Evolutionary conservation across 2,888 invertebrate genomes (phyloP), one percentile per base, ranked within the genome.

Genomic region (Chesias legatella): DNA sequence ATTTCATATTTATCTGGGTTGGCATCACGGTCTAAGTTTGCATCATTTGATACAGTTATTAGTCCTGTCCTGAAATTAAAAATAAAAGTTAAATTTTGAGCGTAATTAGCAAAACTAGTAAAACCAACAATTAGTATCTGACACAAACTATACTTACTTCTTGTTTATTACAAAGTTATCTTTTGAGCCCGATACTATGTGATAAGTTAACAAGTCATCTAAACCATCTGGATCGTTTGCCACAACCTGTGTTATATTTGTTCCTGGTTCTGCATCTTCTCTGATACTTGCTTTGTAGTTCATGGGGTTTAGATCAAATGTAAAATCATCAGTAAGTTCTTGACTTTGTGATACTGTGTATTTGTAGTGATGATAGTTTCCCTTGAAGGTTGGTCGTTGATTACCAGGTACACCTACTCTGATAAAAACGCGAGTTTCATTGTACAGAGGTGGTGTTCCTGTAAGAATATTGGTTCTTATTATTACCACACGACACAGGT

Each of bases 151-250:
- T 23, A 59, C 89, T 82, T 77, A 93, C 93, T 88, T 90, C 59
- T 92, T 89, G 72, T 95, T 90, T 13, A 95, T 93, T 6, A 91
- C 86, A 64, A 95, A 95, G 59, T 94, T 94, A 56, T 95, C 95
- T 56, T 91, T 93, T 0, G 94, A 92, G 0, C 94, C 94, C 4
- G 90, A 88, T 11, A 93, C 91, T 38, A 95, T 92, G 50, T 92
- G 90, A 63, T 94, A 95, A 0, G 90, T 90, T 0, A 94, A 62
- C 6, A 92, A 74, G 51, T 90, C 90, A 66, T 94, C 94, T 7
- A 93, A 79, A 0, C 94, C 95, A 73, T 95, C 95, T 0, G 94
- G 94, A 76, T 95, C 95, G 42, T 92, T 92, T 0, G 95, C 95
- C 10, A 90, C 73, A 0, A 95, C 92, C 29, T 85, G 90, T 0